phyloP scores from a whole-genome alignment of 1,140 invertebrate genomes.

The Drosophila pachea region DNA sequence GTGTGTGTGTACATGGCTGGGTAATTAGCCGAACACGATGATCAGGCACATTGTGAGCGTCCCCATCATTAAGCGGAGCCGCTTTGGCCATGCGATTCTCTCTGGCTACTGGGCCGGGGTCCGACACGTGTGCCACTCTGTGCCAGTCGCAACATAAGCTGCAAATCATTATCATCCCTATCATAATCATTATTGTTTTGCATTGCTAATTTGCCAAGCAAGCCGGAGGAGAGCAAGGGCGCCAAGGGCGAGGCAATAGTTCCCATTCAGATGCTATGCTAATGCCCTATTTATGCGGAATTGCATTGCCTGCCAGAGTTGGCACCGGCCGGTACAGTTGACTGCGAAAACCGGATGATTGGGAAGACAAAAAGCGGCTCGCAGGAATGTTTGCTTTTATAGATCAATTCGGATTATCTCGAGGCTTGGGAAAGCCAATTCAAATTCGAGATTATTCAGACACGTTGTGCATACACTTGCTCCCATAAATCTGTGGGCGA shows the following conservation, averaged over 20 bases:
- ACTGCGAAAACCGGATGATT: no score
- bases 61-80: slow-evolving; percentile 2
- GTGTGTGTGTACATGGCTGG: neutral
- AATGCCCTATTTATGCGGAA: slow-evolving; percentile 2
- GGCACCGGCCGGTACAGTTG: slow-evolving; percentile 3
- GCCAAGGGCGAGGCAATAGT: neutral
- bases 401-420: no score
- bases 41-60: slow-evolving; percentile 31
- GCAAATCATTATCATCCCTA: slow-evolving; percentile 1
- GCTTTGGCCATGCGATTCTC: no score
- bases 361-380: no score
- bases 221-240: neutral
- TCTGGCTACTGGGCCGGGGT: no score
- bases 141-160: slow-evolving; percentile 3
- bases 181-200: slow-evolving; percentile 7
- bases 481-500: no score
- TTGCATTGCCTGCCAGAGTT: neutral
- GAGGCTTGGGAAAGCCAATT: neutral
- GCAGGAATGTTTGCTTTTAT: no score
- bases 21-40: neutral
- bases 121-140: slow-evolving; percentile 10
- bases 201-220: slow-evolving; percentile 13
- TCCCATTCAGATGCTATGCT: slow-evolving; percentile 1
- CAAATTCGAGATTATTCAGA: neutral
- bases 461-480: no score